These are phyloP conservation scores for Centroberyx gerrardi DNA, from an alignment of 2,797 vertebrate species.

Conservation along the genomic window DNA sequence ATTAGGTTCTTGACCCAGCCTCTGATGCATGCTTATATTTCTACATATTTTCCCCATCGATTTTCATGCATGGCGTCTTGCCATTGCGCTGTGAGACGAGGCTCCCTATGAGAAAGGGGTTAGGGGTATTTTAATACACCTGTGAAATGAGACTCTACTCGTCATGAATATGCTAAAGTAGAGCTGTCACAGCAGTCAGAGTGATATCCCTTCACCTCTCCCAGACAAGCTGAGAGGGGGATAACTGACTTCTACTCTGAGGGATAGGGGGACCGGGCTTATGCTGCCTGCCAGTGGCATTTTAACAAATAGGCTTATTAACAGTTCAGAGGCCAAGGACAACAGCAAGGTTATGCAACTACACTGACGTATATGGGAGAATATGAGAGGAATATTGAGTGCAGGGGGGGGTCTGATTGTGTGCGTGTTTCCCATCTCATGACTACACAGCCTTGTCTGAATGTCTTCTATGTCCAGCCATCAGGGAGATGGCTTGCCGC, in stretches of 20 bases:
- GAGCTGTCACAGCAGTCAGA: constrained; percentile 93
- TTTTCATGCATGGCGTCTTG: constrained; percentile 93
- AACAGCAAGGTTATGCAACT: constrained; percentile 80
- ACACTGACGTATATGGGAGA: constrained; percentile 63
- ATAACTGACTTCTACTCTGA: constrained; percentile 76
- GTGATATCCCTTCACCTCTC: constrained; percentile 90
- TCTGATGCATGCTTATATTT: constrained; percentile 99
- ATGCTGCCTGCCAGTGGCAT: constrained; percentile 83
- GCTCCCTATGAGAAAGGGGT: constrained; percentile 90
- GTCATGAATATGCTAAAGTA: constrained; percentile 97
- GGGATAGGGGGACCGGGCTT: constrained; percentile 74
- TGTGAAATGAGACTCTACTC: constrained; percentile 93
- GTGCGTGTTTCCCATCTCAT: constrained; percentile 66
- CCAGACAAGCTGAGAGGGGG: constrained; percentile 74
- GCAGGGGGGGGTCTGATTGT: constrained; percentile 48
- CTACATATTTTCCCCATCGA: constrained; percentile 96
- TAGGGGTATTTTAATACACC: constrained; percentile 97
- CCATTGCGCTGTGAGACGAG: constrained; percentile 89
- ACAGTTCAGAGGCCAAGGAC: constrained; percentile 86
- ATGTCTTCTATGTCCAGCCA: constrained; percentile 70
- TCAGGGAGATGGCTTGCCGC: constrained; percentile 66
- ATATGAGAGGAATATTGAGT: constrained; percentile 78
- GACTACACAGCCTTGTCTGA: constrained; percentile 70
- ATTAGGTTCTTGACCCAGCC: constrained; percentile 99
- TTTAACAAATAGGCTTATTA: constrained; percentile 87